Conservation (phyloP, 2,888 invertebrate species). For the Plusia festucae region DNA sequence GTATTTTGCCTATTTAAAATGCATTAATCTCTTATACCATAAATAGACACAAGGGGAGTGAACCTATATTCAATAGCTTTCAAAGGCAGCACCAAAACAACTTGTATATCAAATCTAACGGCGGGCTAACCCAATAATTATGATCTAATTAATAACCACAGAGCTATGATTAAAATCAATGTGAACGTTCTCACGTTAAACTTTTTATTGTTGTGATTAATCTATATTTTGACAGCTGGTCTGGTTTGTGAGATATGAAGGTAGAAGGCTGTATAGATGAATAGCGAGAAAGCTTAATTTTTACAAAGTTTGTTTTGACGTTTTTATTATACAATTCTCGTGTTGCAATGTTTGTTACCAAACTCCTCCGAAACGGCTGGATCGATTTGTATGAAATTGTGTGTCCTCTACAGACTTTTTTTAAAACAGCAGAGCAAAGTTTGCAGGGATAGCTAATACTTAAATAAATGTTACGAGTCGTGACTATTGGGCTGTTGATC, state of each 20-base stretch:
- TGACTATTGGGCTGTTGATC: too few species aligned
- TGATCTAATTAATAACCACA: constrained; percentile 70
- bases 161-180: constrained; percentile 76
- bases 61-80: constrained; percentile 1
- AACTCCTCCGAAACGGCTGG: too few species aligned
- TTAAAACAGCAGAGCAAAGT: too few species aligned
- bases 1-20: too few species aligned
- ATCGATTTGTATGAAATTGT: too few species aligned
- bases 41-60: not conserved
- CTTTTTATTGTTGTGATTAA: constrained; percentile 77
- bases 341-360: too few species aligned
- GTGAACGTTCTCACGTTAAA: constrained; percentile 77
- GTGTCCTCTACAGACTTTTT: too few species aligned
- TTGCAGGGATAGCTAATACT: too few species aligned
- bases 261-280: not conserved
- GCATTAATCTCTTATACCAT: not conserved
- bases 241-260: constrained; percentile 58
- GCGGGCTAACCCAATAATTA: constrained; percentile 53
- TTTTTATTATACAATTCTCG: too few species aligned
- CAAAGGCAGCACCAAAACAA: constrained; percentile 33
- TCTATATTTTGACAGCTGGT: constrained; percentile 78
- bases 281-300: constrained; percentile 5
- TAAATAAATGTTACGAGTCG: too few species aligned
- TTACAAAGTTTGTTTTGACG: not conserved
- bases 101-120: constrained; percentile 49